Evolutionary conservation across 1,140 invertebrate species (phyloP).

Genomic region (Bathynomus jamesi): DNA sequence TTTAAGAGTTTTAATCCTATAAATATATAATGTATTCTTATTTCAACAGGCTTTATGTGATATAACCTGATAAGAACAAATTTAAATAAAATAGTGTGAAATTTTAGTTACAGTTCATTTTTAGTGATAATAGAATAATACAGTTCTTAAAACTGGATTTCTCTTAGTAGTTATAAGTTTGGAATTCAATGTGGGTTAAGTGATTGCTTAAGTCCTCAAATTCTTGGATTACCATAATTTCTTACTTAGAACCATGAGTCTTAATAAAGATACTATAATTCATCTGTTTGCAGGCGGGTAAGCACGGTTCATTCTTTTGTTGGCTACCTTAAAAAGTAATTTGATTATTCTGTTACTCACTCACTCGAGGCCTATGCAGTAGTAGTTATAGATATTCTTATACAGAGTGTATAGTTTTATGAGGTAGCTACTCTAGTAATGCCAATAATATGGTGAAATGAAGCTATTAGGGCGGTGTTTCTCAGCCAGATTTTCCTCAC

Average conservation of each 20-base stretch:
- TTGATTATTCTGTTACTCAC: not conserved
- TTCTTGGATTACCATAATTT: not conserved
- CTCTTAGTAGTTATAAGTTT: not conserved
- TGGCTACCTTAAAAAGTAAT: not conserved
- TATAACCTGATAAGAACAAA: not conserved
- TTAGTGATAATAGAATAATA: not conserved
- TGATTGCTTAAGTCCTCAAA: not conserved
- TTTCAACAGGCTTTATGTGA: not conserved
- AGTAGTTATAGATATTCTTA: not conserved
- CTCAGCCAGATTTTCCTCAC: too few relatives aligned
- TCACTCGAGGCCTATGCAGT: not conserved
- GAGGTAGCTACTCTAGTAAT: not conserved
- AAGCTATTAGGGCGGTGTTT: not conserved
- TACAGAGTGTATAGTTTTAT: not conserved
- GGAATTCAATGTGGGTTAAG: not conserved
- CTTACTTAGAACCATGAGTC: constrained; percentile 16
- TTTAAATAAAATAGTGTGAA: not conserved
- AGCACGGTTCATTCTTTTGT: constrained; percentile 41
- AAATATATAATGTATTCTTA: not conserved
- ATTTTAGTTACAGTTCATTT: not conserved
- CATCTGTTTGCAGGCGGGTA: constrained; percentile 80
- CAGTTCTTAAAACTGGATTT: not conserved
- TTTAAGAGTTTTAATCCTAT: too few relatives aligned
- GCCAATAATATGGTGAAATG: not conserved
- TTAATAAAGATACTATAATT: constrained; percentile 61